These are phyloP conservation scores for Tachystola acroxantha DNA, from an alignment of 2,888 invertebrate genomes.

Conservation along the genomic window DNA sequence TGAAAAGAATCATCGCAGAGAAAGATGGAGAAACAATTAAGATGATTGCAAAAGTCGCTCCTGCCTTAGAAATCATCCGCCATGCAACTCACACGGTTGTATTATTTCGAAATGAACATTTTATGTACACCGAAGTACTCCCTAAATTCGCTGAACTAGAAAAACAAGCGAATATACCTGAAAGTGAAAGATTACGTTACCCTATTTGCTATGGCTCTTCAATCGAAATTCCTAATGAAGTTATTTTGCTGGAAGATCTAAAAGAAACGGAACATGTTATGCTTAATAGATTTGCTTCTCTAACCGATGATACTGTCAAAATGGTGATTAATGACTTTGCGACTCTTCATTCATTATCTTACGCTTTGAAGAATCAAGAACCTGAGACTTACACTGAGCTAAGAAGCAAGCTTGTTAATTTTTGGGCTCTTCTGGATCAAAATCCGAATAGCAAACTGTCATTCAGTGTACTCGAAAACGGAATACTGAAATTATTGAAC, in stretches of 20 bases:
- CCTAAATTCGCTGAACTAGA: conserved; percentile 28
- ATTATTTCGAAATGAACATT: conserved; percentile 30
- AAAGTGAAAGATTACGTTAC: conserved; percentile 23
- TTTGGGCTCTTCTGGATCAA: conserved; percentile 6
- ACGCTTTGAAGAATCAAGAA: conserved; percentile 27
- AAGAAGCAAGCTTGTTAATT: conserved; percentile 15
- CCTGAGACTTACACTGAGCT: conserved; percentile 17
- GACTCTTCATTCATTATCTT: conserved; percentile 30
- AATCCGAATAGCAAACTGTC: background rate
- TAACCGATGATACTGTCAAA: conserved; percentile 14
- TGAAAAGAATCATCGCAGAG: conserved; percentile 26
- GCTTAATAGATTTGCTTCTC: conserved; percentile 21
- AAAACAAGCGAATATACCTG: conserved; percentile 19
- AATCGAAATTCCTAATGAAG: conserved; percentile 27
- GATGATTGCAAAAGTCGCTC: conserved; percentile 33
- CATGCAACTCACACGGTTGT: conserved; percentile 10
- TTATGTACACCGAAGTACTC: conserved; percentile 28
- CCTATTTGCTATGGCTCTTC: conserved; percentile 30
- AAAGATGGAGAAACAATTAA: conserved; percentile 23
- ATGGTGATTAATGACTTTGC: conserved; percentile 29
- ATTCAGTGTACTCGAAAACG: conserved; percentile 6
- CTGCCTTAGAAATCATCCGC: conserved; percentile 18
- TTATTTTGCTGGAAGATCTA: conserved; percentile 40
- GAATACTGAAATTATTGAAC: background rate
- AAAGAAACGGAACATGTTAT: conserved; percentile 22